Percentiles rank a stretch among this genome's conserved stretches.
Conservation (phyloP, 2,888 invertebrate species). For the Cylloceria caligata region DNA sequence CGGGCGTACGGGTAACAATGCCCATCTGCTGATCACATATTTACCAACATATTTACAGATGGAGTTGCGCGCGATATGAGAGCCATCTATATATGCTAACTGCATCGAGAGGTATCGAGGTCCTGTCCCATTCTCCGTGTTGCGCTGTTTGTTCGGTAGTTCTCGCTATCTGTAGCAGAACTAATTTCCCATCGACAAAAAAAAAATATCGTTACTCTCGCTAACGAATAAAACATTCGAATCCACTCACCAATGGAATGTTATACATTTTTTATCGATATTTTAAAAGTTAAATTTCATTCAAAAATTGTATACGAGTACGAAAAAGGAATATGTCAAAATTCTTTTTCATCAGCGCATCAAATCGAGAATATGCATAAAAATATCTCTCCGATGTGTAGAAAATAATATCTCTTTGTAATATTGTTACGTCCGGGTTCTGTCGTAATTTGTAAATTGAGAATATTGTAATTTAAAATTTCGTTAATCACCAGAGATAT, state of each 20-base stretch:
- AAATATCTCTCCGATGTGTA: no score
- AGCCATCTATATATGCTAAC: slow-evolving; percentile 15
- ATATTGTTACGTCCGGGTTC: no score
- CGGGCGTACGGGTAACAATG: slow-evolving; percentile 29
- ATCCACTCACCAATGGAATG: not conserved
- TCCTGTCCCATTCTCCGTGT: not conserved
- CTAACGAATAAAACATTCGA: not conserved
- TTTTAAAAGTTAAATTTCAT: not conserved
- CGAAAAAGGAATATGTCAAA: no score
- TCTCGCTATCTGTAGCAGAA: slow-evolving; percentile 3
- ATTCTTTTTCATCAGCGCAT: no score
- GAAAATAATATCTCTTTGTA: no score
- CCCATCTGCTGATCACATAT: slow-evolving; percentile 50
- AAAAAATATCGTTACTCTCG: not conserved
- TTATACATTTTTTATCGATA: not conserved
- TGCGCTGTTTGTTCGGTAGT: slow-evolving; percentile 33
- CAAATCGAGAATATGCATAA: no score
- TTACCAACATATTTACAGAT: slow-evolving; percentile 62
- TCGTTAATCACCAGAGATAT: no score
- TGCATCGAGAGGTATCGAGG: slow-evolving; percentile 34
- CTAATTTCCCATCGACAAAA: slow-evolving; percentile 12
- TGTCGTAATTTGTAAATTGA: no score
- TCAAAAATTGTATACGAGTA: no score
- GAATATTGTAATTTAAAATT: no score
- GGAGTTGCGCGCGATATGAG: slow-evolving; percentile 40